Percentiles rank a stretch among this genome's conserved stretches.
phyloP scores from a whole-genome alignment of 2,797 vertebrate species.

The Phyllotis vaccarum region DNA sequence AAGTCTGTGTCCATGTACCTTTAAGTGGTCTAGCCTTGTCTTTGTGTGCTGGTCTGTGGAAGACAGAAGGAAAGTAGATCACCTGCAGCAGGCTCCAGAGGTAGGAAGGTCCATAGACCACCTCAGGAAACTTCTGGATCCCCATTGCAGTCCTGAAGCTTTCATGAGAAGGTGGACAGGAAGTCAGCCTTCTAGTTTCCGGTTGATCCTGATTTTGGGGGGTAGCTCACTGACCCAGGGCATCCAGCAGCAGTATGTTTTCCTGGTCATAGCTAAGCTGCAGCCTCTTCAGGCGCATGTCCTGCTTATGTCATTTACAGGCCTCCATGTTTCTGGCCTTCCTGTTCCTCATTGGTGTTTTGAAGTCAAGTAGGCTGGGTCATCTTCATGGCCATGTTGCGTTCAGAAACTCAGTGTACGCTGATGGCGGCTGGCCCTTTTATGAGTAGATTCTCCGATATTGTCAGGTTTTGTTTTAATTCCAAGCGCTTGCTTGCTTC shows the following conservation, averaged over 20 bases:
- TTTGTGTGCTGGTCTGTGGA: neutral
- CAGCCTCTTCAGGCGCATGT: neutral
- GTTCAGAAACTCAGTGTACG: neutral
- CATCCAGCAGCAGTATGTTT: neutral
- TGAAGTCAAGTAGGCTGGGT: neutral
- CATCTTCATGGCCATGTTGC: neutral
- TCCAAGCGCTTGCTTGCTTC: neutral
- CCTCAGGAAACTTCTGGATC: neutral
- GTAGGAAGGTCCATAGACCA: neutral
- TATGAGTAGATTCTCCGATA: neutral
- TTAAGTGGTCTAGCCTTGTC: neutral
- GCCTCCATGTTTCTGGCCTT: neutral
- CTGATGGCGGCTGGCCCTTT: neutral
- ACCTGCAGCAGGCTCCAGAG: neutral
- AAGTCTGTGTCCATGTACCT: neutral
- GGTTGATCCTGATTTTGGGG: neutral
- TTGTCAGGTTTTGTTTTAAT: neutral
- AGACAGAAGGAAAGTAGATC: neutral
- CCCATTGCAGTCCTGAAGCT: neutral
- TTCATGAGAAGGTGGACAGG: neutral
- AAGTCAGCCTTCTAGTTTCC: neutral
- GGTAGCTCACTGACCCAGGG: neutral
- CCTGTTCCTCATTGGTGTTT: neutral
- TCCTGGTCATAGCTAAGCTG: neutral
- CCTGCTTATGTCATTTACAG: neutral